Conservation (phyloP, 2,113 vertebrate species). For the Poecilia latipinna region DNA sequence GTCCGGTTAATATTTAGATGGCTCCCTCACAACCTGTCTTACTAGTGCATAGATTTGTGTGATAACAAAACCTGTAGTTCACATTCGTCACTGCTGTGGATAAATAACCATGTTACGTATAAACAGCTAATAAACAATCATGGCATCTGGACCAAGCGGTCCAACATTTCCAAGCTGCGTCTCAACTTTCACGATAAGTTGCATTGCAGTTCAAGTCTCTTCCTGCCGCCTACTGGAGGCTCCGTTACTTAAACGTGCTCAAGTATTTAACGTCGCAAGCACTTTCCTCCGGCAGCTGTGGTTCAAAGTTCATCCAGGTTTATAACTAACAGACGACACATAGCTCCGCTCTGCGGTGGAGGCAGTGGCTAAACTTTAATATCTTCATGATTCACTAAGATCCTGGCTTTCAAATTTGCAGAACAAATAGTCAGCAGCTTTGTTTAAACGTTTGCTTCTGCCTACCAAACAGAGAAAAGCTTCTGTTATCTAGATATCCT, state of each 20-base stretch:
- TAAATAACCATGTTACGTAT: conserved; percentile 11
- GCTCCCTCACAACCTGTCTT: conserved; percentile 10
- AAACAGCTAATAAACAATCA: conserved; percentile 11
- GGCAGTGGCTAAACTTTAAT: conserved; percentile 11
- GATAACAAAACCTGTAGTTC: conserved; percentile 16
- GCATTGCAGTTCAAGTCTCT: conserved; percentile 42
- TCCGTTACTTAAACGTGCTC: conserved; percentile 11
- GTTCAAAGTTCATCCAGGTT: neutral
- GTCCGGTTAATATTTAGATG: conserved; percentile 2
- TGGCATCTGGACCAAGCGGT: neutral
- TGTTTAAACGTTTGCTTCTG: conserved; percentile 6
- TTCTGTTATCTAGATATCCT: neutral
- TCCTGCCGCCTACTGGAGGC: conserved; percentile 15
- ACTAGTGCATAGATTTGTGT: conserved; percentile 38
- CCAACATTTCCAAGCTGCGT: conserved; percentile 3
- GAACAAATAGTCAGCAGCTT: neutral
- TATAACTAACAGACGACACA: neutral
- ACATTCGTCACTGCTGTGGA: conserved; percentile 34
- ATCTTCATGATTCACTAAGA: neutral
- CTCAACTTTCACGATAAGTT: neutral
- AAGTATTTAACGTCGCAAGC: conserved; percentile 20
- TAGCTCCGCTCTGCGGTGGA: neutral
- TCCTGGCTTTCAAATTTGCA: neutral
- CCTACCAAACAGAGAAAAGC: neutral
- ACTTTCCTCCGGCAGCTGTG: conserved; percentile 4